Conservation (phyloP, 2,113 vertebrate species). For the Eulacestoma nigropectus region DNA sequence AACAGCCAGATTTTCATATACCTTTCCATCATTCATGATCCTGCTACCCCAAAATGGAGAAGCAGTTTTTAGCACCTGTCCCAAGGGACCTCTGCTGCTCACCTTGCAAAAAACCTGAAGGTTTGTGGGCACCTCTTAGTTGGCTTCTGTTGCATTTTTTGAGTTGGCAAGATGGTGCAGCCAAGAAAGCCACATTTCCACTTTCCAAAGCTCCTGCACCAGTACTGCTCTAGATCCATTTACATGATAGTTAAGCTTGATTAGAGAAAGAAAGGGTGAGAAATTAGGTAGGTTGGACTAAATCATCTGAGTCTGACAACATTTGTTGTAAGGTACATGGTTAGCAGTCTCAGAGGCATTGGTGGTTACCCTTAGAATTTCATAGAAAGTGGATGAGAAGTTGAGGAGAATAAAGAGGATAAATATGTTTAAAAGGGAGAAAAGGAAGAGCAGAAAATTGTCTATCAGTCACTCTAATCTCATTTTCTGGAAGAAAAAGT, state of each 20-base stretch:
- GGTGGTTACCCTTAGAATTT: not conserved
- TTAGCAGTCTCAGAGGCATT: not conserved
- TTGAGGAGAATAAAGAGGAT: not conserved
- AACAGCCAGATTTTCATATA: not conserved
- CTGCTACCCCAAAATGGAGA: not conserved
- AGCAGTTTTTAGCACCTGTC: not conserved
- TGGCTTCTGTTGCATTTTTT: not conserved
- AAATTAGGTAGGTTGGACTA: not conserved
- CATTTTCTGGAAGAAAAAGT: not conserved
- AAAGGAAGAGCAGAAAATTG: not conserved
- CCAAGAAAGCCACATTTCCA: not conserved
- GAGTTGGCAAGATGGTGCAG: not conserved
- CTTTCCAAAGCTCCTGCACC: not conserved
- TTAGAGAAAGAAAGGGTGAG: not conserved
- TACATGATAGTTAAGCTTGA: not conserved
- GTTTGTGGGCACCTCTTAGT: not conserved
- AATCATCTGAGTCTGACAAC: not conserved
- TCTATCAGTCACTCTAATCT: not conserved
- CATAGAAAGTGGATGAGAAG: fast-evolving
- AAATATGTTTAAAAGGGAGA: not conserved
- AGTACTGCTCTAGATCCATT: not conserved
- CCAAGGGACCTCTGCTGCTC: not conserved
- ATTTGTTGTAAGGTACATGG: not conserved
- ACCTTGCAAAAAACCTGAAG: not conserved
- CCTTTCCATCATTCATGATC: not conserved